Conservation (phyloP, 2,797 vertebrate species). For the Falco berigora region DNA sequence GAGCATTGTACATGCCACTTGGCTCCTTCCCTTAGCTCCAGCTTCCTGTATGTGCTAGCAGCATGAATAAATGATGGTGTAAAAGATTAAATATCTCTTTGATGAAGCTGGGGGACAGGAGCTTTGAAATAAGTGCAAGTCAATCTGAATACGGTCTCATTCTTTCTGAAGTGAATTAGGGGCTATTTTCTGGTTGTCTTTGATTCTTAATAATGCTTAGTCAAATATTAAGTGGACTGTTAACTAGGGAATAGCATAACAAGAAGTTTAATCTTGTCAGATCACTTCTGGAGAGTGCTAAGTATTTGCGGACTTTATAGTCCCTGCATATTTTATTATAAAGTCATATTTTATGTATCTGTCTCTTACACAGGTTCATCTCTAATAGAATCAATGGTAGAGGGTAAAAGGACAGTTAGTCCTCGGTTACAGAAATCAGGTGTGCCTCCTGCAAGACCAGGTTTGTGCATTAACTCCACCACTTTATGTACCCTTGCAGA, state of each 20-base stretch:
- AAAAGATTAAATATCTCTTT: background rate
- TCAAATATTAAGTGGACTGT: conserved; percentile 7
- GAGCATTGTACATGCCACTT: background rate
- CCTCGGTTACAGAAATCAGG: background rate
- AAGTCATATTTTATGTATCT: background rate
- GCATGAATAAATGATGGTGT: background rate
- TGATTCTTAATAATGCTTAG: background rate
- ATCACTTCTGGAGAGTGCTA: background rate
- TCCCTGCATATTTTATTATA: background rate
- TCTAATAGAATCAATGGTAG: background rate
- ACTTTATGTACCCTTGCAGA: background rate
- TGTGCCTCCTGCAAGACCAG: too few relatives aligned
- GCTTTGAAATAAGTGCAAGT: background rate
- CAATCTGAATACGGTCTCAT: background rate
- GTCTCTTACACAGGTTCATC: background rate
- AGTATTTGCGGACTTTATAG: conserved; percentile 1
- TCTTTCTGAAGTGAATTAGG: background rate
- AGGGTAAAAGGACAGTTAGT: background rate
- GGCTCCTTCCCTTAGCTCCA: background rate
- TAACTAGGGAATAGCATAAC: background rate
- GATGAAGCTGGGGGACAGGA: background rate
- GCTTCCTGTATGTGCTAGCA: background rate
- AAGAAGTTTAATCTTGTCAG: conserved; percentile 10
- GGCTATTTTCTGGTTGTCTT: conserved; percentile 17
- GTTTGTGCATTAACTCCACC: accelerated